phyloP scores from a whole-genome alignment of 2,797 vertebrate genomes.

The Sebastes melanostomus region DNA sequence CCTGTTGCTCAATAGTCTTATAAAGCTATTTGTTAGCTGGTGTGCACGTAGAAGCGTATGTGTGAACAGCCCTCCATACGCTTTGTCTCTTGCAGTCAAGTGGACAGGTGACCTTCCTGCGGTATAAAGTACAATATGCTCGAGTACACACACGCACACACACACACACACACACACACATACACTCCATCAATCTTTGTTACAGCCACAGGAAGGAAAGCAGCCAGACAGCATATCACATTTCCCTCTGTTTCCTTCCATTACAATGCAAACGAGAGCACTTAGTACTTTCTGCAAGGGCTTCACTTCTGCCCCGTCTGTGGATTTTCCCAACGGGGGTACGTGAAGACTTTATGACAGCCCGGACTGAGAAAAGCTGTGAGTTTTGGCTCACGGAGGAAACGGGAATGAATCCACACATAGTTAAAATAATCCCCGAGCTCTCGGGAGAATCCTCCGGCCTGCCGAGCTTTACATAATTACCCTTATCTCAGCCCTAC shows the following conservation, averaged over 20 bases:
- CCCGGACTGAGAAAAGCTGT: slow-evolving; percentile 20
- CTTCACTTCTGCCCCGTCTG: slow-evolving; percentile 18
- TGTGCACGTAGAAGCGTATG: background rate
- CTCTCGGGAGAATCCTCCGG: slow-evolving; percentile 22
- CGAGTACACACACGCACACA: background rate
- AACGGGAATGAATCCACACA: slow-evolving; percentile 42
- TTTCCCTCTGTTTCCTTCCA: slow-evolving; percentile 44
- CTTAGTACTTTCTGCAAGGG: slow-evolving; percentile 27
- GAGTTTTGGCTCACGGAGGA: slow-evolving; percentile 27
- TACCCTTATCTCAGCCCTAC: slow-evolving; percentile 26
- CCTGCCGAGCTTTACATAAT: slow-evolving; percentile 42
- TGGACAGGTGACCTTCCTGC: slow-evolving; percentile 64
- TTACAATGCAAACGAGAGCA: slow-evolving; percentile 39
- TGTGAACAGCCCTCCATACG: slow-evolving; percentile 8
- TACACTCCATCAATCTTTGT: slow-evolving; percentile 57
- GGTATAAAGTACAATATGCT: slow-evolving; percentile 33
- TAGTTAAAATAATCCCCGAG: slow-evolving; percentile 41
- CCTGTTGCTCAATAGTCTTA: slow-evolving; percentile 11
- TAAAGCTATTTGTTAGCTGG: slow-evolving; percentile 17
- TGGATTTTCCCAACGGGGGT: slow-evolving; percentile 19
- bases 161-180: too few relatives aligned
- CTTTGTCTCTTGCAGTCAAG: slow-evolving; percentile 23
- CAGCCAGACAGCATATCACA: slow-evolving; percentile 26
- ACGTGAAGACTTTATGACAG: slow-evolving; percentile 33
- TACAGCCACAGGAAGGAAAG: slow-evolving; percentile 31